Base-by-base conservation (phyloP, 1,140 invertebrate species). In the Piezodorus guildinii region DNA sequence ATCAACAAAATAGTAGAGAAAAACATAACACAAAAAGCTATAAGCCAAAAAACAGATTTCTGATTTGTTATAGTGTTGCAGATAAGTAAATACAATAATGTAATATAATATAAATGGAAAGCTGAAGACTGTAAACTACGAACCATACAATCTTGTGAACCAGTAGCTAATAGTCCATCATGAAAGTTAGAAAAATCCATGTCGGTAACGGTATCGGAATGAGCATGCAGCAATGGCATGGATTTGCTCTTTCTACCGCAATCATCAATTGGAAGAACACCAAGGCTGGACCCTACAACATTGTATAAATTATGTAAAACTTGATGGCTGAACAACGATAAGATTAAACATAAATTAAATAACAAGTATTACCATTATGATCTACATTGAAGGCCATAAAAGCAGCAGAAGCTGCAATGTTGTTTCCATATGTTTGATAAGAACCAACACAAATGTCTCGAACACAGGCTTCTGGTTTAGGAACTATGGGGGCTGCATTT, bases 331-430 rank as follows among this genome's bases (percentile, higher is more conserved):
- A 51, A 51, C 5, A 51, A n/a, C 14, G 10, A 10, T 4, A 6
- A 51, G 8, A 61, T 8, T 9, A 1, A 43, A 45, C 39, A 10
- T 15, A 45, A n/a, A 30, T 62, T 23, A n/a, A 45, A 27, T 43
- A 25, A 23, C 9, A n/a, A 27, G 49, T 67, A 68, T 71, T 75
- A 80, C 79, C 79, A 75, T 79, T 80, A 72, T 90, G 86, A 72
- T 95, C 91, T 74, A 90, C 86, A 76, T 94, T 94, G 72, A 95
- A 96, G 59, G 90, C 92, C 85, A 94, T 92, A 73, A 94, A 94
- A 6, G 87, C 84, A 49, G 88, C 90, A 3, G 91, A 94, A 34
- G 92, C 88, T 72, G 90, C 85, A 72, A 96, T 94, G 73, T 93
- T 92, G 74, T 94, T 95, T 60, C 92, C 92, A 80, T 90, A 93